Evolutionary conservation across 2,113 vertebrate genomes (phyloP).

Genomic region (Egretta garzetta): DNA sequence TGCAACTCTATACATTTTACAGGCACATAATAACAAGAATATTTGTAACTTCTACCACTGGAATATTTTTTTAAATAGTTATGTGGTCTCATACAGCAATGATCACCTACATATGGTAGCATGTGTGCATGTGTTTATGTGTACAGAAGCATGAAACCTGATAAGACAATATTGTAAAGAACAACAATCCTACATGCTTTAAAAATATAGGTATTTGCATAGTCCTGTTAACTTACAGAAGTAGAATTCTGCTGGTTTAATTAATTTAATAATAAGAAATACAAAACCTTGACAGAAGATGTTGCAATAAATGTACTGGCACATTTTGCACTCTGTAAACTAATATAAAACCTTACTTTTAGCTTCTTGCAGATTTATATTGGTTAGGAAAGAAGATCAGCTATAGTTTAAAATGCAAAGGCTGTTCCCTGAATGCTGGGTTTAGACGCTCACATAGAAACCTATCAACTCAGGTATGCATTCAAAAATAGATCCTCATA

Average conservation of each 20-base stretch:
- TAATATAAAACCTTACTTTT: neutral
- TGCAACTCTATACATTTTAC: neutral
- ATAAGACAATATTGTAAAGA: neutral
- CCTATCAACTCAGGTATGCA: neutral
- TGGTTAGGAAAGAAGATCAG: neutral
- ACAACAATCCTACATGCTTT: neutral
- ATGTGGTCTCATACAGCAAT: neutral
- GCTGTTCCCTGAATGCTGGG: neutral
- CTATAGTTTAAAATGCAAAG: neutral
- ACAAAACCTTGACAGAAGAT: neutral
- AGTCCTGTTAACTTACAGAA: neutral
- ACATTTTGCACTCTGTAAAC: neutral
- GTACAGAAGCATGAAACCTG: neutral
- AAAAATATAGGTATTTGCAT: neutral
- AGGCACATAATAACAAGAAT: neutral
- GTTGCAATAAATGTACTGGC: neutral
- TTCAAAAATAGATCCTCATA: slow-evolving; percentile 3
- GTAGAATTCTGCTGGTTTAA: neutral
- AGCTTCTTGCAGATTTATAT: neutral
- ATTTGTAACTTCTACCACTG: neutral
- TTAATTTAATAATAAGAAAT: neutral
- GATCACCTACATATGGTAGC: neutral
- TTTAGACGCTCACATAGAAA: neutral
- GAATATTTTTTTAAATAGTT: neutral
- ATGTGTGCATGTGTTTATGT: neutral